Base-by-base conservation (phyloP, 53 echinoderm and acorn worm species). In the Hippasteria phrygiana region DNA sequence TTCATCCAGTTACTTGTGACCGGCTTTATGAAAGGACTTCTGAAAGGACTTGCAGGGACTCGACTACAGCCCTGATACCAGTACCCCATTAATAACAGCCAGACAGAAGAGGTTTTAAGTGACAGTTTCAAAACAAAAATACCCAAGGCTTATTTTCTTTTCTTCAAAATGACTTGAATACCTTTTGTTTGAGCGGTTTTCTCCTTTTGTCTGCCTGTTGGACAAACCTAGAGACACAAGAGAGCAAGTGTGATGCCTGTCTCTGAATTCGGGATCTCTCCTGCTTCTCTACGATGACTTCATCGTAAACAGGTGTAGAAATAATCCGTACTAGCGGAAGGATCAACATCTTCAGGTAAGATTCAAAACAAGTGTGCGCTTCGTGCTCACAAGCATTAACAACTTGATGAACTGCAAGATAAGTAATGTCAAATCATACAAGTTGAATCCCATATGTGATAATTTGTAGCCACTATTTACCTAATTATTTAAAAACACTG, bases 251-350 rank as follows among this genome's bases (percentile, higher is more conserved):
- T 6, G 78, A 73, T 55, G 93, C 93, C 51, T 31, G 39, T 45
- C 31, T 77, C 87, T 92, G 94, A 80, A 87, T 92, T 64, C 80
- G 48, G 27, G 24, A 69, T 38, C 73, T 77, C 14, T 87, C 74
- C 50, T 69, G 74, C 43, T 80, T 92, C 45, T 89, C 90, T 80
- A 94, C 75, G 69, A 88, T 76, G 83, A 91, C 91, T 32, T 75
- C 40, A 4, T 26, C 43, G 42, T 92, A 41, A 35, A 77, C 82
- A 51, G 94, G 88, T 46, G 51, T 74, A 7, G 94, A 92, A 70
- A 94, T 71, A 17, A 79, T 67, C 38, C 92, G 74, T 28, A 94
- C 82, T 4, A 94, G 80, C 1, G 94, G 94, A 34, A 92, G 69
- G 42, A 91, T 75, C 40, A 85, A 69, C 91, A 91, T 34, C 37